Percentiles rank a stretch among this genome's conserved stretches.
Conservation (phyloP, 2,797 vertebrate species). For the Parauchenoglanis punctatus region DNA sequence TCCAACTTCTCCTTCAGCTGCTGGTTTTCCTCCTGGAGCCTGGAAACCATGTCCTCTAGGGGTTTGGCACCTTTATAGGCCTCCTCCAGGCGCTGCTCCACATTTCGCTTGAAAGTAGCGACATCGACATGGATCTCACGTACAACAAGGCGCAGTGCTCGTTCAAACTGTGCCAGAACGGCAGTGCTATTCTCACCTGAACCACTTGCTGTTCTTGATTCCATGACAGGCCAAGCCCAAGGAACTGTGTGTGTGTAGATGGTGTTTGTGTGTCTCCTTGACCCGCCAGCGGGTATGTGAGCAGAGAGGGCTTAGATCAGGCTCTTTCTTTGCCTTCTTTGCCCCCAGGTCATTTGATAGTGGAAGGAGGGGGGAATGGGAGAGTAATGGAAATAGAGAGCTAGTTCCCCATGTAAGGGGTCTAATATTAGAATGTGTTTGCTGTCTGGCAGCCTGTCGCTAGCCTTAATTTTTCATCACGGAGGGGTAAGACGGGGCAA, state of each 20-base stretch:
- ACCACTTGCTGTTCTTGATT: slow-evolving; percentile 14
- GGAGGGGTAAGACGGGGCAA: not conserved
- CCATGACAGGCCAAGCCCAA: slow-evolving; percentile 24
- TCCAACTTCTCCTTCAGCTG: slow-evolving; percentile 82
- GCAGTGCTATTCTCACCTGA: slow-evolving; percentile 69
- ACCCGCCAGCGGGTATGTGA: slow-evolving; percentile 50
- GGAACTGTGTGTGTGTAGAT: slow-evolving; percentile 5
- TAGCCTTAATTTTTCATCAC: slow-evolving; percentile 9
- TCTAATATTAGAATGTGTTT: slow-evolving; percentile 46
- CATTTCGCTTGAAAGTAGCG: slow-evolving; percentile 81
- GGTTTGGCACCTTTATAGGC: slow-evolving; percentile 77
- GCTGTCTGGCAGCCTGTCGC: slow-evolving; percentile 29
- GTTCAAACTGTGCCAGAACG: slow-evolving; percentile 78
- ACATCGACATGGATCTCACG: slow-evolving; percentile 85
- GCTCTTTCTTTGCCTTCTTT: slow-evolving; percentile 10
- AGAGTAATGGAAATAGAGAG: slow-evolving; percentile 1
- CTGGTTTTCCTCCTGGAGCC: slow-evolving; percentile 87
- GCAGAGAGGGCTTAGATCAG: not conserved
- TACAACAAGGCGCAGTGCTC: slow-evolving; percentile 79
- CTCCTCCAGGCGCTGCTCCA: slow-evolving; percentile 84
- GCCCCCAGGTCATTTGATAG: slow-evolving; percentile 14
- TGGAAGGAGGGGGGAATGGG: not conserved
- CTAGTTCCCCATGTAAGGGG: slow-evolving; percentile 16
- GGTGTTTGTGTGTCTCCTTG: slow-evolving; percentile 23
- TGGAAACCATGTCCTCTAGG: slow-evolving; percentile 77